These are phyloP conservation scores for Rhadina sibilatrix DNA, from an alignment of 2,113 vertebrate species.

Conservation along the genomic window DNA sequence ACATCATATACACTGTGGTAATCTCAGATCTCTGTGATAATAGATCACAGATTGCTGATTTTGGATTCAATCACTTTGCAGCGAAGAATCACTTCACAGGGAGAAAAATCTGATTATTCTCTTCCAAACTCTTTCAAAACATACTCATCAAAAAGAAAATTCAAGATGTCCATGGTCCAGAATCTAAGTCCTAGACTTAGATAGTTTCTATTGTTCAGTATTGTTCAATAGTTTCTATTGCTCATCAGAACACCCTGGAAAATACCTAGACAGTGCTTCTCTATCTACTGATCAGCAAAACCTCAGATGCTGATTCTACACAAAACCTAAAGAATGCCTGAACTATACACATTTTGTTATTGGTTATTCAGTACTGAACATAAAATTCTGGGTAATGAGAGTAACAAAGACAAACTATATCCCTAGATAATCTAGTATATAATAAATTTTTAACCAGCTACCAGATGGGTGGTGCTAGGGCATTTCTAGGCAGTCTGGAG, in stretches of 20 bases:
- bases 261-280: background rate
- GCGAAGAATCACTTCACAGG: background rate
- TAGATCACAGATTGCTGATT: background rate
- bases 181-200: background rate
- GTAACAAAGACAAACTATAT: background rate
- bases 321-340: background rate
- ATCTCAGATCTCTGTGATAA: background rate
- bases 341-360: background rate
- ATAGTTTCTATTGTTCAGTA: slow-evolving; percentile 18
- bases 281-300: background rate
- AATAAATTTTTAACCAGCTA: background rate
- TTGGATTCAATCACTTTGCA: background rate
- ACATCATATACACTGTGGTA: background rate
- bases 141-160: background rate
- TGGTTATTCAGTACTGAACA: background rate
- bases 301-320: background rate
- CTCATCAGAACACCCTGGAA: background rate
- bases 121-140: background rate
- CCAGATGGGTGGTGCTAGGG: background rate
- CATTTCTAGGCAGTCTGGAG: background rate
- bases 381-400: background rate
- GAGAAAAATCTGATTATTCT: background rate
- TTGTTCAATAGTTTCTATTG: slow-evolving; percentile 28
- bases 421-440: background rate
- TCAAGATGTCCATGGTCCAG: background rate